Base-by-base conservation (phyloP, 2,888 invertebrate genomes). In the Philopedon plagiatum region DNA sequence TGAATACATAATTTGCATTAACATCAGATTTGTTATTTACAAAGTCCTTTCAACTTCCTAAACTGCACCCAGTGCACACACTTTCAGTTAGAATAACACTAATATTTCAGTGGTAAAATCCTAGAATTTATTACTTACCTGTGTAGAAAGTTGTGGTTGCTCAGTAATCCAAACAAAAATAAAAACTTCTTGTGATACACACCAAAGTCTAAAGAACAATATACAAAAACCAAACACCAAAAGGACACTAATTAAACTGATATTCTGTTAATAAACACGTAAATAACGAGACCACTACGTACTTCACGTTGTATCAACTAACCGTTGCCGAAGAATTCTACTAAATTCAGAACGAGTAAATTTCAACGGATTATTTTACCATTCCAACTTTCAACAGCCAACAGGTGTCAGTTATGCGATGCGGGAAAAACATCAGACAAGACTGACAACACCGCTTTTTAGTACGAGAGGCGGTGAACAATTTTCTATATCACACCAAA, bases 351-450 rank as follows among this genome's bases (percentile, higher is more conserved):
- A 72, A 72, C 41, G 69, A 51, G 18, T 56, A 51, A 32, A 44
- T 62, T 57, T 63, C 26, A 49, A 49, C 49, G 26, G 49, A 49
- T 26, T 26, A 49, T 49, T 44, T 61, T 61, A 66, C 57, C 72
- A 72, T 72, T 62, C 71, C 72, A 44, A 66, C 67, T 73, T 63
- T 69, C 73, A 64, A 58, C 72, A 49, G 54, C 62, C 72, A 72
- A 73, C 73, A 73, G 73, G 73, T 73, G 73, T 73, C 68, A 49
- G 63, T 32, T 23, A 65, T 29, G 34, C 23, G 2, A 15, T 9
- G 9, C 23, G 7, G 54, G 23, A 54, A 54, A 41, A 41, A 39
- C 13, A 34, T 1, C 9, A n/a, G 11, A 5, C 13, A n/a, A 18
- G 41, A 4, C 7, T 41, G 57, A 46, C 66, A 66, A 66, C 66